Conservation (phyloP, 2,888 invertebrate species). For the Xestia ashworthii region DNA sequence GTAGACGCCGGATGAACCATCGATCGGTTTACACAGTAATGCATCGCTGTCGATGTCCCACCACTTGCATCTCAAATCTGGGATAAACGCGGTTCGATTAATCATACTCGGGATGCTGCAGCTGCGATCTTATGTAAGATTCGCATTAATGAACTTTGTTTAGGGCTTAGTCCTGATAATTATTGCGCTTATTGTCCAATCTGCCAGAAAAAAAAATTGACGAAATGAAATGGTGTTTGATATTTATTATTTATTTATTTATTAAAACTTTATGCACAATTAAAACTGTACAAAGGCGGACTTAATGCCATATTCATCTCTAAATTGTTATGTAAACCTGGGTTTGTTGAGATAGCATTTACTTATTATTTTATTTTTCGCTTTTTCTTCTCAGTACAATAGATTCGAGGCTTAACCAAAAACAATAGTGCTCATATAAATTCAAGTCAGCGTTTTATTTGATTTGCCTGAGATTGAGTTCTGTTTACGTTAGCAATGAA, state of each 20-base stretch:
- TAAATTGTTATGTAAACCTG: background rate
- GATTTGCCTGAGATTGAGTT: conserved; percentile 85
- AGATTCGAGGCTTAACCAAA: conserved; percentile 20
- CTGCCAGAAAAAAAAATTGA: background rate
- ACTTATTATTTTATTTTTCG: background rate
- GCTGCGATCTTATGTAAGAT: conserved; percentile 34
- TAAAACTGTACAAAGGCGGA: no score
- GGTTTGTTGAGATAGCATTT: background rate
- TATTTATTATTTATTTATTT: no score
- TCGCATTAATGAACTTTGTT: background rate
- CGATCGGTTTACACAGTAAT: conserved; percentile 89
- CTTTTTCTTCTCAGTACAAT: background rate
- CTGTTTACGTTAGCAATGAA: conserved; percentile 88
- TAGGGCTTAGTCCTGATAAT: background rate
- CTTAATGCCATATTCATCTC: background rate
- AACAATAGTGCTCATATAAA: conserved; percentile 56
- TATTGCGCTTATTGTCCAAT: background rate
- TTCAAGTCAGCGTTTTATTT: conserved; percentile 78
- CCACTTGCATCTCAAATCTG: conserved; percentile 76
- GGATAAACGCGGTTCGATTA: conserved; percentile 62
- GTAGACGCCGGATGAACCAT: conserved; percentile 88
- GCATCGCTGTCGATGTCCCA: conserved; percentile 85
- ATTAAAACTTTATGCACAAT: no score
- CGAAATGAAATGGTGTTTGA: background rate
- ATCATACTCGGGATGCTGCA: conserved; percentile 52